phyloP scores from a whole-genome alignment of 2,797 vertebrate genomes.

The Muscicapa comitata region DNA sequence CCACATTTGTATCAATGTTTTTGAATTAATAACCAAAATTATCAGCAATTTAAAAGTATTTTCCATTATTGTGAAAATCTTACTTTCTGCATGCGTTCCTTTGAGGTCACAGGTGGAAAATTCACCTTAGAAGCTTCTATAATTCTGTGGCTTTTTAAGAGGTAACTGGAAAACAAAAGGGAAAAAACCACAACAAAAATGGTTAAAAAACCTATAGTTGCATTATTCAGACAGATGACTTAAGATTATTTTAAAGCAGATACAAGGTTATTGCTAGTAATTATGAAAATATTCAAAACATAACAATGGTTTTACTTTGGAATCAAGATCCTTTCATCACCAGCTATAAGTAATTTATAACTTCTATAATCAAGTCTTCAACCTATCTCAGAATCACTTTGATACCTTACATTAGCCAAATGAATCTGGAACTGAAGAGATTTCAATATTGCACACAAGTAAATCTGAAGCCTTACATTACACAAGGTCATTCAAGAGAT shows the following conservation, averaged over 20 bases:
- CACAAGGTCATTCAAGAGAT: background rate
- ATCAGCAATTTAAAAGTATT: background rate
- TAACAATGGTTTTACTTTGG: background rate
- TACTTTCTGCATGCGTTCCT: slow-evolving; percentile 58
- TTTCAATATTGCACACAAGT: background rate
- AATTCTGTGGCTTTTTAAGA: slow-evolving; percentile 73
- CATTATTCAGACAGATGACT: background rate
- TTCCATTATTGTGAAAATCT: background rate
- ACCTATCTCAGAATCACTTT: background rate
- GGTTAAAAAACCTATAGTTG: background rate
- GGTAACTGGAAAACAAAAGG: slow-evolving; percentile 78
- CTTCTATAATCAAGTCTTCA: background rate
- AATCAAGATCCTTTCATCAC: background rate
- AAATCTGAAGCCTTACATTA: background rate
- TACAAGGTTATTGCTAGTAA: background rate
- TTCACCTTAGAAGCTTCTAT: slow-evolving; percentile 77
- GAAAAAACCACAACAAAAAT: background rate
- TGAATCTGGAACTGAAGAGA: background rate
- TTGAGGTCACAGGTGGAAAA: slow-evolving; percentile 72
- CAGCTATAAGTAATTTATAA: background rate
- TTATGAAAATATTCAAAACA: background rate
- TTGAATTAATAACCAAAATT: background rate
- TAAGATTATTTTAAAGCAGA: background rate
- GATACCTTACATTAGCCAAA: background rate
- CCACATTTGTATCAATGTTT: background rate